A percentile compares a stretch with the other conserved stretches of the same genome.
Evolutionary conservation across 2,888 invertebrate genomes (phyloP).

Genomic region (Trissolcus brochymenae): DNA sequence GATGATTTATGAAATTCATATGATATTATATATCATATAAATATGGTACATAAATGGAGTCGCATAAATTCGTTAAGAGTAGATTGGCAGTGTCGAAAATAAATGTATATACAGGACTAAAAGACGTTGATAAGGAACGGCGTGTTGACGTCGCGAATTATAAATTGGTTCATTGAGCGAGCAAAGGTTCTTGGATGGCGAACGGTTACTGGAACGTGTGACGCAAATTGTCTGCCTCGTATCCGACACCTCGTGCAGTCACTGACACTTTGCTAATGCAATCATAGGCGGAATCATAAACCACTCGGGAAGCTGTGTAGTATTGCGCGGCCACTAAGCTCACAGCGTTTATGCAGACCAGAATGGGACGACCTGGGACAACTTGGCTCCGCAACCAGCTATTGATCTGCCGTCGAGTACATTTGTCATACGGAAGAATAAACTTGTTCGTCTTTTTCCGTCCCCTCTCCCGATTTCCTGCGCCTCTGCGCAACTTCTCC

Average conservation of each 20-base stretch:
- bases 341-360: constrained; percentile 32
- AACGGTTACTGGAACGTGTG: constrained; percentile 27
- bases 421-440: constrained; percentile 44
- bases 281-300: constrained; percentile 54
- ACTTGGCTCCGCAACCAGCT: constrained; percentile 29
- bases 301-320: constrained; percentile 39
- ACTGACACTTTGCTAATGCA: constrained; percentile 54
- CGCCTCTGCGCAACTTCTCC: not conserved
- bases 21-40: too few species aligned
- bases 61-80: constrained; percentile 3
- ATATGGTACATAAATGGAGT: constrained; percentile 2
- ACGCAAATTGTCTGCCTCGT: constrained; percentile 53
- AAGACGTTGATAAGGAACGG: not conserved
- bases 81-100: constrained; percentile 11
- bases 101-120: constrained; percentile 36
- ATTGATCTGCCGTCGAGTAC: constrained; percentile 44
- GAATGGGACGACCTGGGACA: constrained; percentile 33
- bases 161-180: constrained; percentile 22
- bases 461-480: not conserved
- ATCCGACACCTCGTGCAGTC: constrained; percentile 38
- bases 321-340: constrained; percentile 36
- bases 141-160: constrained; percentile 27
- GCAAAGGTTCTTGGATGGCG: constrained; percentile 30
- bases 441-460: constrained; percentile 27
- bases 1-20: too few species aligned